Evolutionary conservation across 2,797 vertebrate genomes (phyloP), one percentile per base, ranked within the genome.

Genomic region (Phataginus tetradactyla): DNA sequence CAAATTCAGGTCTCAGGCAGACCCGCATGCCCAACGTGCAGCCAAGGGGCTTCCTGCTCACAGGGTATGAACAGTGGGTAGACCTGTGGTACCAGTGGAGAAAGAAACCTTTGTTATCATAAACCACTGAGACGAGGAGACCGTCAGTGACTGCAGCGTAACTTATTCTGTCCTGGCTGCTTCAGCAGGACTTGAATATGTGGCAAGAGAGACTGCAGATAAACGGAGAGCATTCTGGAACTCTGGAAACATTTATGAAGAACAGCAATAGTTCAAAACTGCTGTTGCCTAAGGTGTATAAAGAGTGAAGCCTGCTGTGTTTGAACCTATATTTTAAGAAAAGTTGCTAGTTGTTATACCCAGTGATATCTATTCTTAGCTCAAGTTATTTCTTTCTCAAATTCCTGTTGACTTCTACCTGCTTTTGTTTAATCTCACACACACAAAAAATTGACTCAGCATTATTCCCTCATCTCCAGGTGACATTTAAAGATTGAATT

Each of bases 401-500:
- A 57, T 85, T 80, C 87, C 55, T 39, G 34, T 57, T 91, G n/a
- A 61, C 81, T 96, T 87, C 66, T 86, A 68, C 64, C 84, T 72
- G 39, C 59, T 88, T 90, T 94, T 42, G 90, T 95, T 94, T 95
- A 80, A 94, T 94, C 66, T 87, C 45, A 87, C 39, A 39, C 9
- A 42, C 32, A 74, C 4, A 80, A 34, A 59, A 94, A 74, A 71
- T 25, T 29, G 69, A 88, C n/a, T 96, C 91, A 84, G 39, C 89
- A 53, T 51, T 64, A 94, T 88, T 93, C 53, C 34, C 12, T 92
- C 68, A 80, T 87, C 55, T 86, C 64, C 39, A 72, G 78, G 80
- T 91, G 85, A 87, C 80, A 97, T 91, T 80, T 96, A 81, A 95
- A 95, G 93, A 94, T 87, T 96, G 90, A 68, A 96, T 90, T 95